phyloP scores from a whole-genome alignment of 1,140 invertebrate species.

The Drosophila tropicalis region DNA sequence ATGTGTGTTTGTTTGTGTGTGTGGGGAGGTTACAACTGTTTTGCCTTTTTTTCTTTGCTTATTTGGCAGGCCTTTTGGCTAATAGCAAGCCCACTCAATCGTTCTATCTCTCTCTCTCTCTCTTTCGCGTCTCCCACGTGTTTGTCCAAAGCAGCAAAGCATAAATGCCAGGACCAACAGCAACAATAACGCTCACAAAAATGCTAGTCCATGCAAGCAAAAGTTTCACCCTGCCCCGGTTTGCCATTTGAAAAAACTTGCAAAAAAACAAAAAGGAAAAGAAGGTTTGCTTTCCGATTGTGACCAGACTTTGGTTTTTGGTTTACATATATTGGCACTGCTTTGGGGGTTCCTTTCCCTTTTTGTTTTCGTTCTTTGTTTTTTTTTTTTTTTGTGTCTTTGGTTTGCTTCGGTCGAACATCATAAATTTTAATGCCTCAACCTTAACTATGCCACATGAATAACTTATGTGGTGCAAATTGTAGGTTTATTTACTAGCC shows the following conservation, averaged over 20 bases:
- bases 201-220: constrained; percentile 7
- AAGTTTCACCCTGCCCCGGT: neutral
- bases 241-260: neutral
- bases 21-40: constrained; percentile 47
- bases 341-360: neutral
- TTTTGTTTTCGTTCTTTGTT: neutral
- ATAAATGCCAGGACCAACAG: constrained; percentile 47
- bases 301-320: constrained; percentile 18
- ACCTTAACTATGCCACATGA: constrained; percentile 12
- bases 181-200: constrained; percentile 55
- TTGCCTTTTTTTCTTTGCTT: constrained; percentile 44
- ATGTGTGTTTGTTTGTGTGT: neutral
- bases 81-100: constrained; percentile 41
- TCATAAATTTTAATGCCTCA: constrained; percentile 18
- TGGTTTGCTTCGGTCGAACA: neutral
- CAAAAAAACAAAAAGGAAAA: neutral
- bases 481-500: constrained; percentile 17
- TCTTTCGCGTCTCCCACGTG: neutral
- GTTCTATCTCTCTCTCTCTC: neutral
- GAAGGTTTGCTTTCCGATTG: constrained; percentile 7
- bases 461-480: constrained; percentile 17
- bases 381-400: neutral
- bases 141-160: constrained; percentile 38
- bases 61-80: constrained; percentile 73
- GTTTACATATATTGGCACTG: constrained; percentile 3